A percentile compares a stretch with the other conserved stretches of the same genome.
Conservation (phyloP, 2,113 vertebrate genomes). For the Pandion haliaetus region DNA sequence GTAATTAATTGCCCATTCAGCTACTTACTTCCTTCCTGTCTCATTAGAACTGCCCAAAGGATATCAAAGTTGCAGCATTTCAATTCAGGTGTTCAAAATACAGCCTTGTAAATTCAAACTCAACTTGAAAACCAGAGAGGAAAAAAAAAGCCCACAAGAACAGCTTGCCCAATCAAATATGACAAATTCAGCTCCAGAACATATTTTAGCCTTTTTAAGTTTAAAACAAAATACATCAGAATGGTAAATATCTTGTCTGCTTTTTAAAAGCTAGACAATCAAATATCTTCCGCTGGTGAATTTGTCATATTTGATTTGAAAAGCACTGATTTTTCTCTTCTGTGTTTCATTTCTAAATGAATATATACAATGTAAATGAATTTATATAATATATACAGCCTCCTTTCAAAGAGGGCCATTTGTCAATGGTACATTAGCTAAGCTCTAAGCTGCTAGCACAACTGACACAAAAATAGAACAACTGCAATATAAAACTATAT, state of each 20-base stretch:
- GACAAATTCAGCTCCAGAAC: conserved; percentile 8
- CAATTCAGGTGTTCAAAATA: background rate
- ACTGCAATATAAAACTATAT: conserved; percentile 13
- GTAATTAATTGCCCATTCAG: background rate
- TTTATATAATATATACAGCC: conserved; percentile 40
- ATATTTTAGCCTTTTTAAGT: conserved; percentile 2
- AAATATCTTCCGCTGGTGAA: conserved; percentile 39
- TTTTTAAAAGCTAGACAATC: conserved; percentile 30
- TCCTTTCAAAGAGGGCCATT: conserved; percentile 38
- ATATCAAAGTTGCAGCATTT: accelerated
- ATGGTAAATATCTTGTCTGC: conserved; percentile 21
- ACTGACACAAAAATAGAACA: conserved; percentile 46
- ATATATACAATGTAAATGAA: conserved; percentile 58
- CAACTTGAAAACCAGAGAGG: background rate
- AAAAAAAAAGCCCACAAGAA: background rate
- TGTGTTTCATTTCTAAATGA: conserved; percentile 47
- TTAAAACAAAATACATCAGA: conserved; percentile 20
- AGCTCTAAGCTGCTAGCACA: conserved; percentile 27
- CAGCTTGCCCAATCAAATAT: conserved; percentile 36
- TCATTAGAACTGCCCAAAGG: background rate
- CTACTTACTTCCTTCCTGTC: background rate
- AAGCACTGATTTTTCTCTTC: conserved; percentile 51
- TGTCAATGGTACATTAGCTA: conserved; percentile 41
- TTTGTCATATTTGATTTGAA: conserved; percentile 53
- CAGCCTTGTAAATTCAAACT: background rate